These are phyloP conservation scores for Nycticorax nycticorax DNA, from an alignment of 2,113 vertebrate species.

Conservation along the genomic window DNA sequence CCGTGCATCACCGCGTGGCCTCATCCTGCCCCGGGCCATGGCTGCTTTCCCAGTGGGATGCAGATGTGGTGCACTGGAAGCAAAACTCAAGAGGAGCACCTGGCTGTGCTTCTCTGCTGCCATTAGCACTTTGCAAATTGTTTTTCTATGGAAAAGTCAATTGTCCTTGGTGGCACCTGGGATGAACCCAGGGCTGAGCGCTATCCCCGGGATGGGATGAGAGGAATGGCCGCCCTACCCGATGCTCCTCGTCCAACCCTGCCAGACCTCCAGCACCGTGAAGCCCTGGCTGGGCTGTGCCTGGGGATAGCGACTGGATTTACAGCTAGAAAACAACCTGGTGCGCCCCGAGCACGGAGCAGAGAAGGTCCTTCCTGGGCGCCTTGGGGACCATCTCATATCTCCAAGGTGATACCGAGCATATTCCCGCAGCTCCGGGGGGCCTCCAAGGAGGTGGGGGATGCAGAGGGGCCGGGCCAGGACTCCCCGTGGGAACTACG, in stretches of 20 bases:
- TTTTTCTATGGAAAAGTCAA: not conserved
- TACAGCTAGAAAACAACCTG: not conserved
- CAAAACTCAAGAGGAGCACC: not conserved
- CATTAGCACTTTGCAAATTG: not conserved
- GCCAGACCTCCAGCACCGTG: not conserved
- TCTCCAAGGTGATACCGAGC: not conserved
- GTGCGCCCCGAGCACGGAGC: fast-evolving
- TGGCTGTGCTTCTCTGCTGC: not conserved
- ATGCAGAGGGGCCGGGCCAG: not conserved
- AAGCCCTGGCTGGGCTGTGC: not conserved
- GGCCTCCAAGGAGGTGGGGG: not conserved
- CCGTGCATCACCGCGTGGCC: fast-evolving
- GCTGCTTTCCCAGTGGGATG: not conserved
- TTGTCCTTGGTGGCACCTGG: not conserved
- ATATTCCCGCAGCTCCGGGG: not conserved
- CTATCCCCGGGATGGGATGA: not conserved
- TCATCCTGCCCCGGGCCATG: not conserved
- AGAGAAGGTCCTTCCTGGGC: not conserved
- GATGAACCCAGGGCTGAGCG: not conserved
- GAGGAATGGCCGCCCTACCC: not conserved
- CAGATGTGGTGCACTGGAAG: not conserved
- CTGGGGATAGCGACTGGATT: not conserved
- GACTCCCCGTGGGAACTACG: not conserved
- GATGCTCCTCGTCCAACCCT: not conserved
- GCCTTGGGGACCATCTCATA: not conserved